Conservation (phyloP, 2,888 invertebrate species). For the Drosophila melanocephala region DNA sequence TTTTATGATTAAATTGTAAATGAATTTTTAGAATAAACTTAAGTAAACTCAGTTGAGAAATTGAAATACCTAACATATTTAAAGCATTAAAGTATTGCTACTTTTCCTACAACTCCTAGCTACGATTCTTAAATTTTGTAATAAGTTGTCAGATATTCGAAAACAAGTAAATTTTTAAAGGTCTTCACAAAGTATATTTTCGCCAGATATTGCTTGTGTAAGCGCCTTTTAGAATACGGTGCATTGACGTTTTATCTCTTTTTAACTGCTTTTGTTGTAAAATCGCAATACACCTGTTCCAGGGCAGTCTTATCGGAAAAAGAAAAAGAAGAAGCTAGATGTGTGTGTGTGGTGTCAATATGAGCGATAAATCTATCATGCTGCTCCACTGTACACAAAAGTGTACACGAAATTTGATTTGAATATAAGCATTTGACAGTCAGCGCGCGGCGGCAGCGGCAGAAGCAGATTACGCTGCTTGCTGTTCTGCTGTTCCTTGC, state of each 20-base stretch:
- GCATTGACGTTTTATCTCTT: slow-evolving; percentile 6
- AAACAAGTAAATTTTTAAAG: neutral
- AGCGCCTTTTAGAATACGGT: slow-evolving; percentile 10
- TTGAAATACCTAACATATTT: too few species aligned
- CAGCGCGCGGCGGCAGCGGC: slow-evolving; percentile 36
- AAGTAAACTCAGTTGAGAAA: too few species aligned
- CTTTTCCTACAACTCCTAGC: neutral
- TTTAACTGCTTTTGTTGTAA: slow-evolving; percentile 35
- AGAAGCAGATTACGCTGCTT: slow-evolving; percentile 62
- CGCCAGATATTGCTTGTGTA: slow-evolving; percentile 16
- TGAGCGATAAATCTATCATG: slow-evolving; percentile 37
- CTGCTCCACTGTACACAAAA: slow-evolving; percentile 48
- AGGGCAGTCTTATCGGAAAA: slow-evolving; percentile 47
- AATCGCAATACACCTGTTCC: slow-evolving; percentile 57
- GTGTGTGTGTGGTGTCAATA: slow-evolving; percentile 43
- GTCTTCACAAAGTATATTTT: neutral
- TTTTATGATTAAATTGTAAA: neutral
- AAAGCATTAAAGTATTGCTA: neutral
- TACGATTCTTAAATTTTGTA: neutral
- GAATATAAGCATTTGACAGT: slow-evolving; percentile 73
- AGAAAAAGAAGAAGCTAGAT: slow-evolving; percentile 22
- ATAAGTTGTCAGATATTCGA: neutral
- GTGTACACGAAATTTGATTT: slow-evolving; percentile 71
- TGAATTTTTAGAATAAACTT: neutral
- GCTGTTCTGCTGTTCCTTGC: slow-evolving; percentile 57